Base-by-base conservation (phyloP, 2,797 vertebrate genomes). In the Gambelia wislizenii region DNA sequence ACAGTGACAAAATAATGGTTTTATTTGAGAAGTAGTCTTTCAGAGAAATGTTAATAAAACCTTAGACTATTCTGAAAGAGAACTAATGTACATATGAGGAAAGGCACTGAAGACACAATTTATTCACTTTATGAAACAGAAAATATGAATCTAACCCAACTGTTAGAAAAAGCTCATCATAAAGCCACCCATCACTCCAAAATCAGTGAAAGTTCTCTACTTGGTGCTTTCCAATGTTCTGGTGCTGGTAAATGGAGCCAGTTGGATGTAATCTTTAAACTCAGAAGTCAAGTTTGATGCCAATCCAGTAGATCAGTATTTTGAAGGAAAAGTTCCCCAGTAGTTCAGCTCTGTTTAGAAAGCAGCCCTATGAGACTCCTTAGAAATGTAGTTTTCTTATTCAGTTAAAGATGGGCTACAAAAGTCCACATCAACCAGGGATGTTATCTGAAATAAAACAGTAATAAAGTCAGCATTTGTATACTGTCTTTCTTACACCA, bases 381-480 rank as follows among this genome's bases (percentile, higher is more conserved):
- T 75, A 52, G 14, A 27, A 2, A 54, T 39, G 42, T 30, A 49
- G 76, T 22, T 61, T 12, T 16, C 89, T 93, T 87, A 70, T 90
- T 86, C 61, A 18, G 90, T 88, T 88, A 20, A n/a, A 22, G 87
- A 74, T 54, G 6, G 86, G 49, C 79, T 77, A n/a, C 30, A 1
- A 2, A 52, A 77, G 72, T 88, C 84, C 59, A 61, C 79, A 36
- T 90, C 87, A 61, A 64, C 22, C 1, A 70, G 77, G 84, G 91
- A 89, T 61, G 44, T 91, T 91, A 90, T 80, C 97, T 97, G 94
- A 78, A 97, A 96, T 6, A 83, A 87, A 95, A 75, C 30, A 69
- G 33, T 36, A 33, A 42, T 52, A 56, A 52, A 30, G 25, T 20
- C 30, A 4, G 74, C 30, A 52, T 52, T 64, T 42, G 42, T 42